Evolutionary conservation across 2,797 vertebrate species (phyloP).

Genomic region (Macrochelys suwanniensis): DNA sequence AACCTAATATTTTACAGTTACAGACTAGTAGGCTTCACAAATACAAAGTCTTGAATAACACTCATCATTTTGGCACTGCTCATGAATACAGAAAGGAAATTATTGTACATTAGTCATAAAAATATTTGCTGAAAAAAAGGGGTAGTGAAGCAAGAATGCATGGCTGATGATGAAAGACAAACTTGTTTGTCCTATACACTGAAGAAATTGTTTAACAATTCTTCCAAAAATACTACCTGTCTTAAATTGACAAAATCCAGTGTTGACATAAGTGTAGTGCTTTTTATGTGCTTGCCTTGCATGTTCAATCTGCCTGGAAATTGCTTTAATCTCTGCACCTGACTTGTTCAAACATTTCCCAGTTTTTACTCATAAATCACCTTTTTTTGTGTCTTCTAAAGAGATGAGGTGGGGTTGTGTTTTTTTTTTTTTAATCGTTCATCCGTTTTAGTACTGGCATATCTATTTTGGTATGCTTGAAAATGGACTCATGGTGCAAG

Average conservation of each 20-base stretch:
- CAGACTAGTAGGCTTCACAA: not conserved
- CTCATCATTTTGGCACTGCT: not conserved
- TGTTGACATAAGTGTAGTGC: not conserved
- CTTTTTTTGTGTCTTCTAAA: not conserved
- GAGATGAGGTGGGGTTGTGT: not conserved
- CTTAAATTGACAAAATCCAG: not conserved
- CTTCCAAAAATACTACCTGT: not conserved
- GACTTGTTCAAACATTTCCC: not conserved
- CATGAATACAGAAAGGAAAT: not conserved
- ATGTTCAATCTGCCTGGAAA: not conserved
- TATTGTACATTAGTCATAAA: not conserved
- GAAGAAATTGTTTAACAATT: not conserved
- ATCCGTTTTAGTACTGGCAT: not conserved
- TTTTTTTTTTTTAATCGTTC: not conserved
- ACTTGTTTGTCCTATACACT: not conserved
- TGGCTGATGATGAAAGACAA: not conserved
- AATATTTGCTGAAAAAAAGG: not conserved
- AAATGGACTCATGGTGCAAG: not conserved
- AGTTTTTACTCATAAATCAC: not conserved
- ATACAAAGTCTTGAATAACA: fast-evolving
- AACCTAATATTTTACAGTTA: not conserved
- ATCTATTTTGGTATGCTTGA: not conserved
- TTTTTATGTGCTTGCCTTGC: not conserved
- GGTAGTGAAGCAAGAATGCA: not conserved
- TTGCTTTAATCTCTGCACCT: not conserved